Evolutionary conservation across 2,797 vertebrate species (phyloP).

Genomic region (Margarornis squamiger): DNA sequence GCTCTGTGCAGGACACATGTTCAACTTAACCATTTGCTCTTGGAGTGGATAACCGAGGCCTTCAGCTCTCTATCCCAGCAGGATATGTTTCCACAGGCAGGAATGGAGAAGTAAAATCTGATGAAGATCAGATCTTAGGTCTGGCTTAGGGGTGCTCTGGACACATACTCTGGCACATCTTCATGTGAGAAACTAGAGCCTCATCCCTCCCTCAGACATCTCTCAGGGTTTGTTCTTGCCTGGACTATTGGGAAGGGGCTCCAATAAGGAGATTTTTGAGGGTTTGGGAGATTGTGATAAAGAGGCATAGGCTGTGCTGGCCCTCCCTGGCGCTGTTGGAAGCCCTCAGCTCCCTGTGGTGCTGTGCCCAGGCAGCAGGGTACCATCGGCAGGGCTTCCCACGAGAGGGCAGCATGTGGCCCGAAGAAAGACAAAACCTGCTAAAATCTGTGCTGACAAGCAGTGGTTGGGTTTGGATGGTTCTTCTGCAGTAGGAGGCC

Average conservation of each 20-base stretch:
- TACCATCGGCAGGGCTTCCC: neutral
- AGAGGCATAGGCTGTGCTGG: neutral
- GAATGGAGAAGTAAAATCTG: neutral
- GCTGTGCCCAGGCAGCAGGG: neutral
- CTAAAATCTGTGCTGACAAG: neutral
- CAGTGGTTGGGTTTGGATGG: fast-evolving
- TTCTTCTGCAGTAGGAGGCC: neutral
- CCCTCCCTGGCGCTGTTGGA: neutral
- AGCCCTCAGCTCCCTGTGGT: fast-evolving
- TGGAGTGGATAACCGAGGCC: neutral
- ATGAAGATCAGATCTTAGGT: neutral
- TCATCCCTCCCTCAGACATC: neutral
- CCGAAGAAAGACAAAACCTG: neutral
- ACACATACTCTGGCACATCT: neutral
- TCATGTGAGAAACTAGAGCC: neutral
- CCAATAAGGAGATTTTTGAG: neutral
- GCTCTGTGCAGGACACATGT: neutral
- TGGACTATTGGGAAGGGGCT: fast-evolving
- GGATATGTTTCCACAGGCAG: fast-evolving
- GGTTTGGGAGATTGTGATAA: too few relatives aligned
- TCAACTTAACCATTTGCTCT: neutral
- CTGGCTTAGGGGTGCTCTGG: neutral
- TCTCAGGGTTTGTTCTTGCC: neutral
- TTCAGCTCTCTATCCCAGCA: neutral
- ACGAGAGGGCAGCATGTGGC: slow-evolving; percentile 26